These are phyloP conservation scores for Acromyrmex charruanus DNA, from an alignment of 1,140 invertebrate genomes.

Conservation along the genomic window DNA sequence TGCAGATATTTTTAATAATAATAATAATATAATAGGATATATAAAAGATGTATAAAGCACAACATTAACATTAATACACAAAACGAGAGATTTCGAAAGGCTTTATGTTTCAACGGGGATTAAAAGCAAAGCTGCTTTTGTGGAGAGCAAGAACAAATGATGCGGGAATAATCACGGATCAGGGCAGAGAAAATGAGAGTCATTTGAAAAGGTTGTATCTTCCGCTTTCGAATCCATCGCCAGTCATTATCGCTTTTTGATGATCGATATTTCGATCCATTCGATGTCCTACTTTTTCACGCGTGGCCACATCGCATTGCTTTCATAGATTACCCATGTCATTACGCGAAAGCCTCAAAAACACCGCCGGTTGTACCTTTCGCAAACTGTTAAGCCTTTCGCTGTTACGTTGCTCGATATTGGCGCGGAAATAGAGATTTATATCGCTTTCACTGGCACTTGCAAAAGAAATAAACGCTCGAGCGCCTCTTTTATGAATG, in stretches of 20 bases:
- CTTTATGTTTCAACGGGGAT: constrained; percentile 34
- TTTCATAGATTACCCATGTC: constrained; percentile 68
- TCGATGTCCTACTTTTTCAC: constrained; percentile 72
- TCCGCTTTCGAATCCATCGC: constrained; percentile 75
- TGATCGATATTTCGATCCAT: constrained; percentile 71
- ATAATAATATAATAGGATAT: constrained; percentile 34
- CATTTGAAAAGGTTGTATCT: constrained; percentile 71
- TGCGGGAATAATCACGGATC: constrained; percentile 73
- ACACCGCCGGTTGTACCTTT: constrained; percentile 42
- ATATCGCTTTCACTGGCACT: constrained; percentile 40
- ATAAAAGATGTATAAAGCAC: constrained; percentile 31
- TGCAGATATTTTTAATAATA: constrained; percentile 26
- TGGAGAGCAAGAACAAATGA: constrained; percentile 69
- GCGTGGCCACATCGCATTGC: constrained; percentile 50
- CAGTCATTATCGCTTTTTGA: constrained; percentile 71
- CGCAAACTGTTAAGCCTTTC: constrained; percentile 53
- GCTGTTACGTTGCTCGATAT: background rate
- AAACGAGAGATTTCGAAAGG: background rate
- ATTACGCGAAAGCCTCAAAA: constrained; percentile 68
- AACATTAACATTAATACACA: constrained; percentile 27
- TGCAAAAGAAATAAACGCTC: constrained; percentile 1
- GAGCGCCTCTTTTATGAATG: background rate
- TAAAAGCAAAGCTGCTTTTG: constrained; percentile 56
- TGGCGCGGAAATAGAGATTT: constrained; percentile 34
- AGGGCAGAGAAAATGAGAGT: constrained; percentile 69